Evolutionary conservation across 2,888 invertebrate species (phyloP), one percentile per base, ranked within the genome.

Genomic region (Spodoptera exigua): DNA sequence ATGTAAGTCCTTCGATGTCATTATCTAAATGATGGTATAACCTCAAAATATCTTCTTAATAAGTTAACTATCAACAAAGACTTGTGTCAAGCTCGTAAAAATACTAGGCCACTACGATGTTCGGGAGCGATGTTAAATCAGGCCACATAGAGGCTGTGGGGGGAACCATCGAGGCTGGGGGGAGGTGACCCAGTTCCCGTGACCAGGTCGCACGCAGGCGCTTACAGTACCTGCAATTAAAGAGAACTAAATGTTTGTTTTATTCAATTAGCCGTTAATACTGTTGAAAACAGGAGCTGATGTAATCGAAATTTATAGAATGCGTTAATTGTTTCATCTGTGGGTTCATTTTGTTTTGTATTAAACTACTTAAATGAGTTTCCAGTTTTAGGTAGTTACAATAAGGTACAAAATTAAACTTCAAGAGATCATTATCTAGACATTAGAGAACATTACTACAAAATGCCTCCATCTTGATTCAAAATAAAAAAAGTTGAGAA

Each of bases 151-250:
- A 70, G 71, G 63, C 75, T 68, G 63, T 56, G 46, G 44, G 45
- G 55, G 62, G 53, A 35, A 41, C 52, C 41, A 46, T 51, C 32
- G 32, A 49, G 52, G 27, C 52, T 62, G 68, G 57, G 56, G 74
- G 74, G 68, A 77, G 72, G 73, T 84, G 91, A 89, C 91, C 92
- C 67, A 91, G 80, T 87, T 92, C 78, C 64, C 79, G 79, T 89
- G 90, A 90, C 91, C 90, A 77, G 90, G 88, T 85, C 87, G 77
- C 81, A 83, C 84, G 84, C 84, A 84, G 78, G 74, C 80, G 79
- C 80, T 80, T 73, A 57, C 67, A 79, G 76, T 79, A 82, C 81
- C 81, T 81, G 74, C 78, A 79, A 81, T 81, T 80, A 82, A 78
- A 69, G 39, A 36, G 32, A 65, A 77, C 60, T 71, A 56, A 74